Base-by-base conservation (phyloP, 2,113 vertebrate genomes). In the Arizona elegans region DNA sequence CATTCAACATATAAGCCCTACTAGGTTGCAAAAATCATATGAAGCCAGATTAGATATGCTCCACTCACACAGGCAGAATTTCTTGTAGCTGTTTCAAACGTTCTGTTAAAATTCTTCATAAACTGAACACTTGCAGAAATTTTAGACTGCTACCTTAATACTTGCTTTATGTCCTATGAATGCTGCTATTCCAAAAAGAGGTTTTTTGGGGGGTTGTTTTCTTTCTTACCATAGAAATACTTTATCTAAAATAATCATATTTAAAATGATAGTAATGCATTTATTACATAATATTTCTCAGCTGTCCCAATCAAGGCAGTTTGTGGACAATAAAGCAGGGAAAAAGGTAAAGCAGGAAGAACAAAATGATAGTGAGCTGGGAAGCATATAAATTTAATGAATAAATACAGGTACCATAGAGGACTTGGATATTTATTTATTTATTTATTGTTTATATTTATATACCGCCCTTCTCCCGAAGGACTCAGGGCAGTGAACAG, bases 171-270 rank as follows among this genome's bases (percentile, higher is more conserved):
- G 11, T 23, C 52, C 88, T 91, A 56, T 47, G 53, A 15, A 24
- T 59, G 38, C 0, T 95, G 85, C 43, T 94, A n/a, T 1, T 23
- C 86, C 91, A 47, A 65, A 29, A 70, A 92, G 88, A 81, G 91
- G 33, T 92, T 55, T 85, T 85, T 13, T 85, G 10, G 59, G 24
- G 0, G 26, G 50, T 94, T 96, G 15, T 2, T 86, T 29, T 94
- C 26, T 17, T 93, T 92, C 0, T 3, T 92, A 95, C 94, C 95
- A 26, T n/a, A 88, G 87, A 93, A 2, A 1, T 21, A 90, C 8
- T 62, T 7, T 81, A 91, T 6, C 11, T 38, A 90, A 94, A 95
- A 5, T 9, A 96, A 93, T 56, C 13, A 86, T 2, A 92, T 24
- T 26, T 19, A n/a, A 0, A 1, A 55, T 92, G 95, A 87, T 43